Conservation (phyloP, 2,113 vertebrate genomes). For the Helogale parvula region DNA sequence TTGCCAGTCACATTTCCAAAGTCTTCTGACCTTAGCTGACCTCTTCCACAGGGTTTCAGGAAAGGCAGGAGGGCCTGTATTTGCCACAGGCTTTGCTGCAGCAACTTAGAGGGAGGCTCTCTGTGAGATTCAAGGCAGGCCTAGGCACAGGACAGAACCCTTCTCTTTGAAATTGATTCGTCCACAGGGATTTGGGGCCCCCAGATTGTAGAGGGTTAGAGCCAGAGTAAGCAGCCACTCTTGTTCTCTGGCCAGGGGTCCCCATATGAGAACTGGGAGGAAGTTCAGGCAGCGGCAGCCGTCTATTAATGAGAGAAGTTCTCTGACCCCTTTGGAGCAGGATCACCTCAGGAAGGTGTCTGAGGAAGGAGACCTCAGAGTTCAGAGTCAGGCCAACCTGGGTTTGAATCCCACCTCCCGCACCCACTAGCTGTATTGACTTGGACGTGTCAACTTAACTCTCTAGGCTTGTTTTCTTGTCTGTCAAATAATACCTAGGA, state of each 20-base stretch:
- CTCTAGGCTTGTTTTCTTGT: conserved; percentile 28
- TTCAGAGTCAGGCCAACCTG: neutral
- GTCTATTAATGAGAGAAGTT: neutral
- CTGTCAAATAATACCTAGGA: neutral
- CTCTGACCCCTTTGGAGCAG: conserved; percentile 26
- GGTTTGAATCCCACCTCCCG: neutral
- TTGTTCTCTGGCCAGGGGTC: neutral
- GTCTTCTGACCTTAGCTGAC: conserved; percentile 69
- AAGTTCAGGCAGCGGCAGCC: neutral
- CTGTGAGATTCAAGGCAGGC: neutral
- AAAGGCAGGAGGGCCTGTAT: neutral
- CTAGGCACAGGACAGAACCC: neutral
- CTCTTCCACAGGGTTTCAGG: conserved; percentile 33
- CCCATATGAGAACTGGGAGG: neutral
- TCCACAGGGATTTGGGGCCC: neutral
- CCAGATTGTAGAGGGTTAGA: neutral
- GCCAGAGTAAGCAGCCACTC: neutral
- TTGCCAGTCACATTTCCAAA: conserved; percentile 58
- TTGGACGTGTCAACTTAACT: conserved; percentile 1
- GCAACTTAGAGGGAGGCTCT: neutral
- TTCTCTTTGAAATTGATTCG: conserved; percentile 11
- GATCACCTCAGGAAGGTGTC: neutral
- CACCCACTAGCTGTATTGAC: neutral
- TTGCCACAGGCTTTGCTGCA: neutral
- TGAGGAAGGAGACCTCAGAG: neutral